Evolutionary conservation across 2,113 vertebrate genomes (phyloP).

Genomic region (Campylomormyrus numenius): DNA sequence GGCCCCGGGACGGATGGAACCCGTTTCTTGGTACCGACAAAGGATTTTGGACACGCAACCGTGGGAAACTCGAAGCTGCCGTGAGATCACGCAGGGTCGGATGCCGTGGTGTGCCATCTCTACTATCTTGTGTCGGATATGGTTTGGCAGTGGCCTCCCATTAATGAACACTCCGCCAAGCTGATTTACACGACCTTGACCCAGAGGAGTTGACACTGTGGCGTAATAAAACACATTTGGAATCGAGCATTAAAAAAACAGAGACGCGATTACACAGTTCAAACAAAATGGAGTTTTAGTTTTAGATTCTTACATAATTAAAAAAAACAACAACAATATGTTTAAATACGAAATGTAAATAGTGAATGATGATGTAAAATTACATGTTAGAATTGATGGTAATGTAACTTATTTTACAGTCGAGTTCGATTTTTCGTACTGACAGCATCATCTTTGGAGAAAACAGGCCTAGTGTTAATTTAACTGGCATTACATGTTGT

Average conservation of each 20-base stretch:
- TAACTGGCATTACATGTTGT: neutral
- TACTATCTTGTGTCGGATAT: conserved; percentile 95
- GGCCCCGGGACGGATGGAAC: conserved; percentile 91
- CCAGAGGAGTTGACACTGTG: conserved; percentile 89
- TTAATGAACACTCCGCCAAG: conserved; percentile 98
- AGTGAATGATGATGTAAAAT: neutral
- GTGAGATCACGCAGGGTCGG: conserved; percentile 92
- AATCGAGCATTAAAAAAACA: neutral
- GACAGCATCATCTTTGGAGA: neutral
- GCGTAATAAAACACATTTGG: conserved; percentile 7
- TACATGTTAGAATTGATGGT: neutral
- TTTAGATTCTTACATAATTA: neutral
- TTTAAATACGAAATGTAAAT: neutral
- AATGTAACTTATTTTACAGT: neutral
- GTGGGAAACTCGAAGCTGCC: conserved; percentile 88
- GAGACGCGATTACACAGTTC: neutral
- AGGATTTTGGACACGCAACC: conserved; percentile 97
- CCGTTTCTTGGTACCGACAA: conserved; percentile 93
- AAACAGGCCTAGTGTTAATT: neutral
- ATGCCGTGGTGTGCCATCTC: conserved; percentile 98
- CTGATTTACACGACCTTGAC: conserved; percentile 94
- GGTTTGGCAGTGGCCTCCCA: conserved; percentile 87
- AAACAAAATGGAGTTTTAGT: neutral
- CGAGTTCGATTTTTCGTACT: neutral
- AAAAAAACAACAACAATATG: neutral